Conservation (phyloP, 2,888 invertebrate genomes). For the Zele albiditarsus region DNA sequence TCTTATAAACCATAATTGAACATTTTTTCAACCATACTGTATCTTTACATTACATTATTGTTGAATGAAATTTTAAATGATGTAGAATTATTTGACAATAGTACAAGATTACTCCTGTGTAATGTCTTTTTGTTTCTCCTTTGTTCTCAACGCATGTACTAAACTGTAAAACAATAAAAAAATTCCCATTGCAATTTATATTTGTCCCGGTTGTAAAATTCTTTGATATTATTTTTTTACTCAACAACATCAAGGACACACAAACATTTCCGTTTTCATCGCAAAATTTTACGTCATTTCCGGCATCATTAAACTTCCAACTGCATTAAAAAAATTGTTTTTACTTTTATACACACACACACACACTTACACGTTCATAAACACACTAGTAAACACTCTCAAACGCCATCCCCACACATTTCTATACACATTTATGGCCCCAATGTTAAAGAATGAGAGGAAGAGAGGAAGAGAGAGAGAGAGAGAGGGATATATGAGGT, state of each 20-base stretch:
- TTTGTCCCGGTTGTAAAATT: not conserved
- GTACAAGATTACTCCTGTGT: no score
- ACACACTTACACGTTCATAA: no score
- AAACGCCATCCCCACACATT: no score
- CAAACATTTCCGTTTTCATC: constrained; percentile 18
- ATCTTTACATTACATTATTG: no score
- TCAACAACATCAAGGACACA: constrained; percentile 26
- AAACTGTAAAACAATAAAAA: not conserved
- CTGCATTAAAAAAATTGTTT: constrained; percentile 21
- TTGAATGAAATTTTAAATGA: no score
- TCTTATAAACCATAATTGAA: no score
- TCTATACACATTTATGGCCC: not conserved
- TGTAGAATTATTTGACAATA: no score
- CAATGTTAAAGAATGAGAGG: not conserved
- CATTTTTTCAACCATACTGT: no score
- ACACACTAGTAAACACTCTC: no score
- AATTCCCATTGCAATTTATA: not conserved
- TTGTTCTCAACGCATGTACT: no score
- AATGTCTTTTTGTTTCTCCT: no score
- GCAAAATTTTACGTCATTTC: constrained; percentile 37
- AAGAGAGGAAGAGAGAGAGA: not conserved
- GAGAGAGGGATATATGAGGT: no score
- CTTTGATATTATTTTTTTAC: not conserved
- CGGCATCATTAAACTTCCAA: constrained; percentile 29
- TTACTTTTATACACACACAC: not conserved